Percentiles rank a stretch among this genome's conserved stretches.
Evolutionary conservation across 2,888 invertebrate species (phyloP).

Genomic region (Cataglyphis albicans): DNA sequence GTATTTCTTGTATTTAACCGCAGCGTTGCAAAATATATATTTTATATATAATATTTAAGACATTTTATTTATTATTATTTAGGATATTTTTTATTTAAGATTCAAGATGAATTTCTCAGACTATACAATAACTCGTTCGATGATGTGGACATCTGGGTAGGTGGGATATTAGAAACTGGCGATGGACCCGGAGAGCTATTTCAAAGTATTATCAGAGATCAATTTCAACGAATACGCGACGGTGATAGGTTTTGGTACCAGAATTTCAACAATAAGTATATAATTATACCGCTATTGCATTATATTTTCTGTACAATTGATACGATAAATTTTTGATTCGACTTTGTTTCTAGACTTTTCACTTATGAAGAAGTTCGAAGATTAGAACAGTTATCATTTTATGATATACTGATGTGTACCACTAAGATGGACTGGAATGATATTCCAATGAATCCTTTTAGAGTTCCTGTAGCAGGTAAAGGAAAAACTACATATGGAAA

Average conservation of each 20-base stretch:
- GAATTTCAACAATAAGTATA: slow-evolving; percentile 85
- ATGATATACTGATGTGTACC: slow-evolving; percentile 87
- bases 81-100: slow-evolving; percentile 49
- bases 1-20: neutral
- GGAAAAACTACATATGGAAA: neutral
- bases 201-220: slow-evolving; percentile 87
- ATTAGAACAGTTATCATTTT: slow-evolving; percentile 86
- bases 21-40: neutral
- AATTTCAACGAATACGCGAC: slow-evolving; percentile 87
- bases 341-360: slow-evolving; percentile 85
- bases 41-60: slow-evolving; percentile 44
- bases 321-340: neutral
- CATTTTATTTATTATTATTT: neutral
- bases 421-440: slow-evolving; percentile 86
- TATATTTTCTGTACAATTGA: neutral
- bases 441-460: slow-evolving; percentile 86
- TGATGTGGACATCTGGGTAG: slow-evolving; percentile 88
- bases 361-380: slow-evolving; percentile 84
- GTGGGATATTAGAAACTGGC: slow-evolving; percentile 87
- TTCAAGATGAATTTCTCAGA: slow-evolving; percentile 71
- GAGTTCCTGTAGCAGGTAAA: slow-evolving; percentile 80
- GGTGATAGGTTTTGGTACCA: slow-evolving; percentile 89
- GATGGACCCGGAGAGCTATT: slow-evolving; percentile 87
- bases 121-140: slow-evolving; percentile 84
- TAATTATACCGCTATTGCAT: neutral